Evolutionary conservation across 2,888 invertebrate species (phyloP).

Genomic region (Napeogenes inachia): DNA sequence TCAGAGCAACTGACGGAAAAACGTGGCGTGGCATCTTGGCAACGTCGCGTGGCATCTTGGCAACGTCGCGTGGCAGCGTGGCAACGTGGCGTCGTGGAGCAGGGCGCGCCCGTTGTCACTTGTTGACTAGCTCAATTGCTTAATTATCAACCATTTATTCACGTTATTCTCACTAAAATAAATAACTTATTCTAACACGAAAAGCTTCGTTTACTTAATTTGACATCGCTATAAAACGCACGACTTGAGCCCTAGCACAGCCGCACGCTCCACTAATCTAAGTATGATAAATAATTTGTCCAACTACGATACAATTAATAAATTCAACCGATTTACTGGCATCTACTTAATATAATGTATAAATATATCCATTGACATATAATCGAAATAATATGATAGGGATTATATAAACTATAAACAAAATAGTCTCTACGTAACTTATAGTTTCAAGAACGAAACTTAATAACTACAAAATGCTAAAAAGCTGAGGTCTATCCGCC

Average conservation of each 20-base stretch:
- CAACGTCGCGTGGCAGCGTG: constrained; percentile 31
- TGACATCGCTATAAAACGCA: constrained; percentile 45
- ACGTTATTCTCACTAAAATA: constrained; percentile 69
- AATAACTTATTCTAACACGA: constrained; percentile 68
- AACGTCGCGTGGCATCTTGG: no score
- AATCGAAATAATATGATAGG: constrained; percentile 40
- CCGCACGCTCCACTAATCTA: constrained; percentile 46
- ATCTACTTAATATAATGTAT: constrained; percentile 49
- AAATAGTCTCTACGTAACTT: constrained; percentile 71
- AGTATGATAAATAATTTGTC: constrained; percentile 71
- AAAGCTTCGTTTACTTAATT: constrained; percentile 53
- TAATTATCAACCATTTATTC: constrained; percentile 61
- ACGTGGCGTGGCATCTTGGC: no score
- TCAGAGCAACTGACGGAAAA: constrained; percentile 23
- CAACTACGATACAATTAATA: constrained; percentile 59
- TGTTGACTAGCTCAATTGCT: constrained; percentile 74
- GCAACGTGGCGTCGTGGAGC: constrained; percentile 49
- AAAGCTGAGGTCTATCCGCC: constrained; percentile 58
- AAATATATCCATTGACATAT: constrained; percentile 49
- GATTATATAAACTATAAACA: constrained; percentile 49
- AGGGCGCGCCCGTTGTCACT: constrained; percentile 45
- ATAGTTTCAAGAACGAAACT: constrained; percentile 71
- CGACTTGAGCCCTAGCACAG: constrained; percentile 38
- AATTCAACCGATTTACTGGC: constrained; percentile 49
- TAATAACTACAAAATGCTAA: constrained; percentile 70